phyloP scores from a whole-genome alignment of 2,888 invertebrate species.

The Parnassius glacialis region DNA sequence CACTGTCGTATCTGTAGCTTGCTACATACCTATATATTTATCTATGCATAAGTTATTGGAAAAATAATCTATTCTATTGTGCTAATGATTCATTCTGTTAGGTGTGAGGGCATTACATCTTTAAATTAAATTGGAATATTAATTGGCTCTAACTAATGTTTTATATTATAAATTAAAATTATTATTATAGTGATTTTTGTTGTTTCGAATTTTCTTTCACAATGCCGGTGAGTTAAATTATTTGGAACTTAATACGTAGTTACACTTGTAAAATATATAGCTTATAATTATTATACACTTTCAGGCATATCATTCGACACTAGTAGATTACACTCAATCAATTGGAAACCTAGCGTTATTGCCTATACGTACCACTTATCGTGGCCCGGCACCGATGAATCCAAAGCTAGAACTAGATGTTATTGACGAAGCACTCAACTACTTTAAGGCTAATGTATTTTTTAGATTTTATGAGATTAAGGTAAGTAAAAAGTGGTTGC shows the following conservation, averaged over 20 bases:
- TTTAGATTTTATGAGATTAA: conserved; percentile 99
- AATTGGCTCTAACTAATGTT: too few species aligned
- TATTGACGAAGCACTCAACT: conserved; percentile 97
- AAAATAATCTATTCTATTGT: too few species aligned
- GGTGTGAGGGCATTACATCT: too few species aligned
- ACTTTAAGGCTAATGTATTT: conserved; percentile 99
- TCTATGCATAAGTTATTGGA: too few species aligned
- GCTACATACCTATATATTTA: too few species aligned
- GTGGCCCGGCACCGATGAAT: conserved; percentile 93
- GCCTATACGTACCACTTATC: conserved; percentile 92
- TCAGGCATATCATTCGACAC: conserved; percentile 97
- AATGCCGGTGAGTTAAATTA: conserved; percentile 25
- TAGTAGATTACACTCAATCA: conserved; percentile 85
- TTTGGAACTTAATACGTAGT: neutral
- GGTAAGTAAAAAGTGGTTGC: conserved; percentile 70
- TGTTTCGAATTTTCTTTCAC: neutral
- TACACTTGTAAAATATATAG: neutral
- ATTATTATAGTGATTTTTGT: too few species aligned
- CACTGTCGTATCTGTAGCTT: too few species aligned
- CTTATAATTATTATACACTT: conserved; percentile 35
- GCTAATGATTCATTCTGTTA: too few species aligned
- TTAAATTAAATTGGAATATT: too few species aligned
- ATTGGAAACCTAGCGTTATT: conserved; percentile 96
- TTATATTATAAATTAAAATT: too few species aligned
- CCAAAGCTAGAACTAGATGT: conserved; percentile 89